Percentiles rank a stretch among this genome's conserved stretches.
These are phyloP conservation scores for Dolichopus griseipennis DNA, from an alignment of 2,888 invertebrate species.

Conservation along the genomic window DNA sequence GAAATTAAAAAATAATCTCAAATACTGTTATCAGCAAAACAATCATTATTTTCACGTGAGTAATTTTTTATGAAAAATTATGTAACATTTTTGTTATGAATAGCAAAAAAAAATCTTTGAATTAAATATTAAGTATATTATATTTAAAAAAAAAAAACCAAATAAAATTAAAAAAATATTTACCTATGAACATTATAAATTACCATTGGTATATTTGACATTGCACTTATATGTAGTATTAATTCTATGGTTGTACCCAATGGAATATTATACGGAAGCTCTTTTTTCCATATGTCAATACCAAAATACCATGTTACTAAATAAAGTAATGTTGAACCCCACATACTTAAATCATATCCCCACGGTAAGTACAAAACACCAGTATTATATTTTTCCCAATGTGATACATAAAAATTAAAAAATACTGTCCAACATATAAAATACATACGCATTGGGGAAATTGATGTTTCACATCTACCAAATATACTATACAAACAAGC, in stretches of 20 bases:
- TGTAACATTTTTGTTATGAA: too few relatives aligned
- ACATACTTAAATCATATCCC: conserved; percentile 98
- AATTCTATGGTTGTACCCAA: conserved; percentile 77
- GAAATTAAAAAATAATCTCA: too few relatives aligned
- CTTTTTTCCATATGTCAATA: conserved; percentile 74
- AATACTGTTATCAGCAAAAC: too few relatives aligned
- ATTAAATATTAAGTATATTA: too few relatives aligned
- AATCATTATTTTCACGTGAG: too few relatives aligned
- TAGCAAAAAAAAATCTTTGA: too few relatives aligned
- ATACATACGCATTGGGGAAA: conserved; percentile 75
- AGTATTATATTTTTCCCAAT: conserved; percentile 99
- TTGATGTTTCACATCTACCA: conserved; percentile 59
- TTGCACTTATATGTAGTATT: conserved; percentile 72
- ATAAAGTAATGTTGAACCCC: conserved; percentile 54
- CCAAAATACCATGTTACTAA: conserved; percentile 57
- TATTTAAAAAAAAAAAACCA: too few relatives aligned
- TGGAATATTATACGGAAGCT: conserved; percentile 59
- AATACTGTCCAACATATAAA: conserved; percentile 88
- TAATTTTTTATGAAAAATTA: too few relatives aligned
- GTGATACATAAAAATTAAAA: conserved; percentile 90
- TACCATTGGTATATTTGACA: conserved; percentile 83
- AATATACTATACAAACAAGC: conserved; percentile 91
- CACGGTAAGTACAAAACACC: conserved; percentile 91
- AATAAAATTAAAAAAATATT: conserved; percentile 29
- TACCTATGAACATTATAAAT: conserved; percentile 84